Conservation (phyloP, 2,113 vertebrate species). For the Terrapene triunguis region DNA sequence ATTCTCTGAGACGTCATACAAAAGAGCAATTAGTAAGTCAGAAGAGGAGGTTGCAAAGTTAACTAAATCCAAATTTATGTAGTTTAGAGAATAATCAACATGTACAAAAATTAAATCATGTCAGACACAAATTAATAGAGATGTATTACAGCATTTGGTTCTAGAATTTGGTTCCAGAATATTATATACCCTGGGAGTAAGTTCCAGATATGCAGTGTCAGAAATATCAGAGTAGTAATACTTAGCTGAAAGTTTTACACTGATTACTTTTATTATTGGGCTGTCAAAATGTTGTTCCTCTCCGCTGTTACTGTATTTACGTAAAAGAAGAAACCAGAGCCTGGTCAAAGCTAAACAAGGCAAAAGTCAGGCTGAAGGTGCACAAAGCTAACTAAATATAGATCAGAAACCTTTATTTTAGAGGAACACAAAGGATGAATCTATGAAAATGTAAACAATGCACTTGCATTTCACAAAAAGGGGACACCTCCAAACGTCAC, state of each 20-base stretch:
- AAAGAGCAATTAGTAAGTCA: constrained; percentile 36
- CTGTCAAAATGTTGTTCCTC: rapidly evolving
- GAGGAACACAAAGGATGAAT: neutral
- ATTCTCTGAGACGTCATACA: neutral
- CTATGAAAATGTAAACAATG: constrained; percentile 69
- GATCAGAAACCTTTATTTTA: constrained; percentile 61
- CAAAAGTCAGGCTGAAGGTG: constrained; percentile 20
- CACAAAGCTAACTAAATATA: constrained; percentile 51
- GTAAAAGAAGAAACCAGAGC: constrained; percentile 13
- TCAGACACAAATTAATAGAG: rapidly evolving
- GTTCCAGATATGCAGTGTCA: too few species aligned
- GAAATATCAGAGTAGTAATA: neutral
- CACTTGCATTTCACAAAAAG: constrained; percentile 31
- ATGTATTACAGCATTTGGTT: rapidly evolving
- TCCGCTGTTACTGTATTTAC: neutral
- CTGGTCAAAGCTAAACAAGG: neutral
- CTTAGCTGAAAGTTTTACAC: neutral
- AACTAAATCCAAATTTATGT: neutral
- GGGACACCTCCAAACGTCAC: neutral
- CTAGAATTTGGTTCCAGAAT: neutral
- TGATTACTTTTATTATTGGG: rapidly evolving
- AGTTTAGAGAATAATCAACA: neutral
- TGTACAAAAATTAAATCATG: neutral
- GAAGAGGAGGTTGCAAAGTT: neutral
- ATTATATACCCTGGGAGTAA: neutral